A percentile compares a stretch with the other conserved stretches of the same genome.
Conservation (phyloP, 1,140 invertebrate species). For the Pemphigus obesinymphae region DNA sequence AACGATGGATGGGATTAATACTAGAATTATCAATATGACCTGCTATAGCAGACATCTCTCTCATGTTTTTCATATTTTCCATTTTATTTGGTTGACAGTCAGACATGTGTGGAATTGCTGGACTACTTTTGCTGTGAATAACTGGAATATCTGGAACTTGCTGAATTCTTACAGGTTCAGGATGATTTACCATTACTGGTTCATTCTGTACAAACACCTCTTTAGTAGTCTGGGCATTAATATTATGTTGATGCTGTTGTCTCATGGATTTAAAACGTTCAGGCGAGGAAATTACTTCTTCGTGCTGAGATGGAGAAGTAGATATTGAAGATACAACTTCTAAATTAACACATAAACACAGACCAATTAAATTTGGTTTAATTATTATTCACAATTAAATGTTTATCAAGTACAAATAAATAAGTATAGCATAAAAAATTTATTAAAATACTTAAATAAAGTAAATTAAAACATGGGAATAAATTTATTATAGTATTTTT, state of each 20-base stretch:
- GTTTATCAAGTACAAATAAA: too few species aligned
- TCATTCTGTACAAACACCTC: slow-evolving; percentile 14
- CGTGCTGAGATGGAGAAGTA: slow-evolving; percentile 30
- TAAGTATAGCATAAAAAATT: too few species aligned
- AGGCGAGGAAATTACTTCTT: slow-evolving; percentile 17
- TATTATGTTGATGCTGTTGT: slow-evolving; percentile 28
- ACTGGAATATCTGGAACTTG: slow-evolving; percentile 15
- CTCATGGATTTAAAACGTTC: slow-evolving; percentile 35
- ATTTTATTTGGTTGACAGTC: slow-evolving; percentile 31
- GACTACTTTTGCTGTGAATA: slow-evolving; percentile 32
- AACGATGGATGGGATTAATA: slow-evolving; percentile 28
- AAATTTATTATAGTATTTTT: too few species aligned
- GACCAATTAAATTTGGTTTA: neutral
- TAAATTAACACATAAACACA: neutral
- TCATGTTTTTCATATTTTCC: slow-evolving; percentile 1
- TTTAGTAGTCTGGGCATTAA: neutral
- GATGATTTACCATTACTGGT: neutral
- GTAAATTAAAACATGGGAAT: too few species aligned
- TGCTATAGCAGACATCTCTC: neutral
- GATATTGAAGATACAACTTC: slow-evolving; percentile 29
- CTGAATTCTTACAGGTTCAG: slow-evolving; percentile 8
- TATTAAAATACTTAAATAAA: too few species aligned
- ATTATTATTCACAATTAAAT: neutral
- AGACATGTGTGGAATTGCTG: slow-evolving; percentile 19
- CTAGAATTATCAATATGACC: slow-evolving; percentile 16